A percentile compares a stretch with the other conserved stretches of the same genome.
phyloP scores from a whole-genome alignment of 2,888 invertebrate species.

The Xanthorhoe spadicearia region DNA sequence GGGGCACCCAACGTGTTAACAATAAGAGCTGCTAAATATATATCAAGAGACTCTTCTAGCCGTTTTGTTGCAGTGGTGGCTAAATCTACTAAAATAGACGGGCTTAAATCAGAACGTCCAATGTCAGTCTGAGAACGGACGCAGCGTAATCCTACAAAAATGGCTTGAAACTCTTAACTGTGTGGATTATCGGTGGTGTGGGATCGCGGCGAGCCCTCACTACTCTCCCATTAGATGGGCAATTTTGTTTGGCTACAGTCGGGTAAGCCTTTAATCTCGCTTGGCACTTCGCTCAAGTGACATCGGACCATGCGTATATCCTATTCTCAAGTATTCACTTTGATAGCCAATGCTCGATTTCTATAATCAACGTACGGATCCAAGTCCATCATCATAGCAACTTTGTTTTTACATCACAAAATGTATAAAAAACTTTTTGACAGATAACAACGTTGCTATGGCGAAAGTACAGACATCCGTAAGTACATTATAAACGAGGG shows the following conservation, averaged over 20 bases:
- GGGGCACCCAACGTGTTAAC: too few species aligned
- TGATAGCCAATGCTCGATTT: too few species aligned
- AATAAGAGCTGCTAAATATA: too few species aligned
- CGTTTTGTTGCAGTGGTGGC: too few species aligned
- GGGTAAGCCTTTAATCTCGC: conserved; percentile 72
- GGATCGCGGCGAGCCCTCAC: conserved; percentile 54
- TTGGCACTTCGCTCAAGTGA: conserved; percentile 58
- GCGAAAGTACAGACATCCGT: too few species aligned
- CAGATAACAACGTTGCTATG: too few species aligned
- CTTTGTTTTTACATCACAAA: too few species aligned
- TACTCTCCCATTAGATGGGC: conserved; percentile 71
- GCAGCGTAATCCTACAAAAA: conserved; percentile 51
- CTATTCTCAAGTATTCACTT: conserved; percentile 33
- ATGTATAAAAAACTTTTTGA: too few species aligned
- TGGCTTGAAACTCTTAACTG: conserved; percentile 53
- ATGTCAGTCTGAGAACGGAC: conserved; percentile 49
- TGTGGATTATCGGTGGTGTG: conserved; percentile 55
- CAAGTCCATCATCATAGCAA: too few species aligned
- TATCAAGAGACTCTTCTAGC: too few species aligned
- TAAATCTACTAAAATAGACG: conserved; percentile 5
- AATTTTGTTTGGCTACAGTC: conserved; percentile 74
- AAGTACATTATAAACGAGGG: too few species aligned
- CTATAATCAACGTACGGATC: too few species aligned
- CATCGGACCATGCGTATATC: conserved; percentile 40
- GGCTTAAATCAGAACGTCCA: conserved; percentile 37